Percentiles rank a stretch among this genome's conserved stretches.
phyloP scores from a whole-genome alignment of 2,113 vertebrate species.

The Muntiacus muntjak region DNA sequence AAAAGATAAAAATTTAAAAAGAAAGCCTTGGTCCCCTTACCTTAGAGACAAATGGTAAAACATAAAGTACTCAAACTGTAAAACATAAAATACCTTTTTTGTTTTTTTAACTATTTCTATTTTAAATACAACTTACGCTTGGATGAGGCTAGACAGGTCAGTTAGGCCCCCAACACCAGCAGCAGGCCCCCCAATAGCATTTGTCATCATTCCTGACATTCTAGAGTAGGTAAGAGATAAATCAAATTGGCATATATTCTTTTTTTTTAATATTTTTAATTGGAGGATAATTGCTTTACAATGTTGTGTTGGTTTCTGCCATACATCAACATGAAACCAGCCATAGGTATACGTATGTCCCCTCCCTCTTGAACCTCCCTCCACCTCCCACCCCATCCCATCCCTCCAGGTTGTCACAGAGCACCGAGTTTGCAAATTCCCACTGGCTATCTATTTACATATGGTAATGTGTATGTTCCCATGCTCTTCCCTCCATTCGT shows the following conservation, averaged over 20 bases:
- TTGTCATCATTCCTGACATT: conserved; percentile 99
- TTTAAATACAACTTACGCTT: conserved; percentile 88
- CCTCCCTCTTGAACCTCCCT: neutral
- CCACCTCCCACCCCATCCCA: neutral
- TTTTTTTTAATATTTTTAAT: conserved; percentile 65
- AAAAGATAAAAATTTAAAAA: neutral
- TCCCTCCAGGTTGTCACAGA: neutral
- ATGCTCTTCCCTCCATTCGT: neutral
- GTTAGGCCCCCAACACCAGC: conserved; percentile 95
- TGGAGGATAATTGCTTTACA: neutral
- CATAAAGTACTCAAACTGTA: neutral
- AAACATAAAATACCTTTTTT: neutral
- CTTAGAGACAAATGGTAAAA: conserved; percentile 1
- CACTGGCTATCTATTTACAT: neutral
- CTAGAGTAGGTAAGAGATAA: conserved; percentile 77
- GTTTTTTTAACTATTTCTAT: neutral
- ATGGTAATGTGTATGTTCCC: neutral
- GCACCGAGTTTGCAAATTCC: neutral
- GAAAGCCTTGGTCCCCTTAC: neutral
- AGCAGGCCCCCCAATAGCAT: conserved; percentile 92
- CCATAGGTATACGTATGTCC: neutral
- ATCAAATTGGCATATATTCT: conserved; percentile 4
- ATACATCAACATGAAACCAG: neutral
- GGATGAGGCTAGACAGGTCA: conserved; percentile 96
- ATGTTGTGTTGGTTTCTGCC: neutral